Conservation (phyloP, 2,888 invertebrate species). For the Zeuzera pyrina region DNA sequence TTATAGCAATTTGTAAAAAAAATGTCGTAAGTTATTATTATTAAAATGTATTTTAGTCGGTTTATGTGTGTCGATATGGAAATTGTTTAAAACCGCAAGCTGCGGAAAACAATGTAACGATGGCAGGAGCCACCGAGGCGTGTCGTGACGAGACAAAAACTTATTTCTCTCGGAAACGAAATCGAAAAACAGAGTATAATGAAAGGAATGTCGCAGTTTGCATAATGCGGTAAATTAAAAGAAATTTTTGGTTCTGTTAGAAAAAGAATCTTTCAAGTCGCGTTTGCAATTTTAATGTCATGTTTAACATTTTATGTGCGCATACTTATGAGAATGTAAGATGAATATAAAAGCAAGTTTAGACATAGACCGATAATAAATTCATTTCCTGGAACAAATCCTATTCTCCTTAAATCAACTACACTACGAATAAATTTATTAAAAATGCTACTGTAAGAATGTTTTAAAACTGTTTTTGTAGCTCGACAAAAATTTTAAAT, state of each 20-base stretch:
- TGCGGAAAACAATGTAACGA: constrained; percentile 46
- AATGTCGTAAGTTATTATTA: constrained; percentile 23
- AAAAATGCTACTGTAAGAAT: no score
- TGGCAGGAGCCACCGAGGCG: constrained; percentile 43
- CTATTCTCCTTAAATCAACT: no score
- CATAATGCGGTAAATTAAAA: constrained; percentile 62
- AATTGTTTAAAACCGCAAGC: constrained; percentile 54
- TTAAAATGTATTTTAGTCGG: constrained; percentile 37
- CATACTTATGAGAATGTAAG: no score
- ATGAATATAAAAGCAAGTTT: no score
- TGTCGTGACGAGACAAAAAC: constrained; percentile 59
- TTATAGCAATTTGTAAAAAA: constrained; percentile 24
- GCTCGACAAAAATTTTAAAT: no score
- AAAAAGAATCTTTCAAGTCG: constrained; percentile 31
- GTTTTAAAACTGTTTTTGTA: no score
- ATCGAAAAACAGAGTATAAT: constrained; percentile 54
- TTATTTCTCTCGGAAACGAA: constrained; percentile 58
- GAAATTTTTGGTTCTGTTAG: constrained; percentile 47
- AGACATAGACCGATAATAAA: no score
- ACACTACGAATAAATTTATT: no score
- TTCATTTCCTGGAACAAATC: no score
- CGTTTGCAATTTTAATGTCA: constrained; percentile 7
- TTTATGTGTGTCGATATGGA: constrained; percentile 38
- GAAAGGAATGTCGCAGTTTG: constrained; percentile 52
- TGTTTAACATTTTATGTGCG: no score